Percentiles rank a stretch among this genome's conserved stretches.
Evolutionary conservation across 2,888 invertebrate species (phyloP).

Genomic region (Oxyscelio sp.): DNA sequence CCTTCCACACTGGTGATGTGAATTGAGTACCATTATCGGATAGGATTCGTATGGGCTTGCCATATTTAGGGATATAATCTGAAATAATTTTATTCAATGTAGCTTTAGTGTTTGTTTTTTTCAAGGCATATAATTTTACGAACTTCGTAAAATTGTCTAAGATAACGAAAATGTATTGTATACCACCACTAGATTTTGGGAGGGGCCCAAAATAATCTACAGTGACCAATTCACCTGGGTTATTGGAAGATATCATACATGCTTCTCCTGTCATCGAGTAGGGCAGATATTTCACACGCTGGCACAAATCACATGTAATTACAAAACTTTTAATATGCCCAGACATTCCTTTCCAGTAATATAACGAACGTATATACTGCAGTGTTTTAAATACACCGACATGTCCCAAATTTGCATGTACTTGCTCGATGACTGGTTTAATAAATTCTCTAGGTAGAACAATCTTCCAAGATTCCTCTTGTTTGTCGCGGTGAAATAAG

Average conservation of each 20-base stretch:
- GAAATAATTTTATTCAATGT: conserved; percentile 48
- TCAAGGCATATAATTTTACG: conserved; percentile 67
- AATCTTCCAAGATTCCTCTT: neutral
- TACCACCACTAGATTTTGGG: conserved; percentile 28
- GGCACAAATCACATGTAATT: too few species aligned
- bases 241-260: neutral
- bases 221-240: conserved; percentile 31
- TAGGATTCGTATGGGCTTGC: conserved; percentile 49
- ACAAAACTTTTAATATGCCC: conserved; percentile 20
- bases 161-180: conserved; percentile 38
- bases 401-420: conserved; percentile 47
- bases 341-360: conserved; percentile 26
- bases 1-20: conserved; percentile 73
- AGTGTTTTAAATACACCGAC: conserved; percentile 34
- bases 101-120: conserved; percentile 70
- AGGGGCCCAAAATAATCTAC: conserved; percentile 61
- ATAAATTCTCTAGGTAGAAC: conserved; percentile 3
- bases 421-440: neutral
- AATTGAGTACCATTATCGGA: conserved; percentile 76
- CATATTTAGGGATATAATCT: too few species aligned
- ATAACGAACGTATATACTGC: neutral
- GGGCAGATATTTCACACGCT: too few species aligned
- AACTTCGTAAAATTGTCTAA: conserved; percentile 41
- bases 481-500: conserved; percentile 11
- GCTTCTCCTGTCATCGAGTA: conserved; percentile 1